Evolutionary conservation across 1,140 invertebrate species (phyloP).

Genomic region (Lethrus apterus): DNA sequence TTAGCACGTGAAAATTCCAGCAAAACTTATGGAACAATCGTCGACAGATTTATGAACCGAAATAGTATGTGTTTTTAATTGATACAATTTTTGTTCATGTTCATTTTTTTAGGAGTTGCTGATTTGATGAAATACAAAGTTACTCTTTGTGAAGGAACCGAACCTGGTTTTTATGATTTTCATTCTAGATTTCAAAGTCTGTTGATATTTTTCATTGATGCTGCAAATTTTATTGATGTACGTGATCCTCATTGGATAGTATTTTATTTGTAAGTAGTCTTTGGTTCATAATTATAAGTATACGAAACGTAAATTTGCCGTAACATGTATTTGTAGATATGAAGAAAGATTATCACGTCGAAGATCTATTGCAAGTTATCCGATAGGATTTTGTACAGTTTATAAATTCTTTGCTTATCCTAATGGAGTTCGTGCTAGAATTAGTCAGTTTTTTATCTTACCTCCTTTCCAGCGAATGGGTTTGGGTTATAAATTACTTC

Average conservation of each 20-base stretch:
- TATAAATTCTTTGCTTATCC: conserved; percentile 96
- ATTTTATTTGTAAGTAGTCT: conserved; percentile 73
- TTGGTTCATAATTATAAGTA: conserved; percentile 8
- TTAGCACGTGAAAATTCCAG: conserved; percentile 57
- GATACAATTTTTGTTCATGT: background rate
- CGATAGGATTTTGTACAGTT: conserved; percentile 81
- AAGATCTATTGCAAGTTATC: conserved; percentile 58
- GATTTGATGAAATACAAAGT: conserved; percentile 65
- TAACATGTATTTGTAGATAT: conserved; percentile 56
- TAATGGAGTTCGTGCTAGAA: conserved; percentile 71
- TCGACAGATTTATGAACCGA: conserved; percentile 17
- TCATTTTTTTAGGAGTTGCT: conserved; percentile 42
- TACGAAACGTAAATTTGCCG: background rate
- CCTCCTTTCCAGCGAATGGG: conserved; percentile 84
- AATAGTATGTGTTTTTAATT: conserved; percentile 7
- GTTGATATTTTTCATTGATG: conserved; percentile 92
- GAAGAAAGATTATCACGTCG: conserved; percentile 60
- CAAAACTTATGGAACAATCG: conserved; percentile 26
- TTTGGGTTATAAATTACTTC: conserved; percentile 60
- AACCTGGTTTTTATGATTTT: conserved; percentile 68
- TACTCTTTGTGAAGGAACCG: conserved; percentile 63
- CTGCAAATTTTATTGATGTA: conserved; percentile 83
- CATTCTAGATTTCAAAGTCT: conserved; percentile 85
- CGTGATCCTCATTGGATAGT: conserved; percentile 90
- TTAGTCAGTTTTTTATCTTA: conserved; percentile 85